Percentiles rank a stretch among this genome's conserved stretches.
These are phyloP conservation scores for Hemicentrotus pulcherrimus DNA, from an alignment of 35 echinoderm and acorn worm genomes.

Conservation along the genomic window DNA sequence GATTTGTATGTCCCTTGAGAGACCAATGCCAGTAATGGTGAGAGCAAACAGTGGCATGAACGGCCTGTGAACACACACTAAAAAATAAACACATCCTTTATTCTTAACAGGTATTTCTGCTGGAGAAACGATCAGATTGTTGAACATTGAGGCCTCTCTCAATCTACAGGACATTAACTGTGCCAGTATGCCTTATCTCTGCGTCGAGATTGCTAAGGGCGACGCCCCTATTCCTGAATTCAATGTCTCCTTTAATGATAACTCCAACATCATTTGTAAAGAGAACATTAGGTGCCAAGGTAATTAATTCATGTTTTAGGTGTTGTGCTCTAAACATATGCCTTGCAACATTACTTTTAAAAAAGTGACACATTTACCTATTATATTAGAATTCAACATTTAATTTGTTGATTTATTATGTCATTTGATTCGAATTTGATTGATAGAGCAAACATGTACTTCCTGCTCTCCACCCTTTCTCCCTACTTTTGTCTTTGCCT, in stretches of 20 bases:
- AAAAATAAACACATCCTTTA: neutral
- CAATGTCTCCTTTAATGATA: constrained; percentile 12
- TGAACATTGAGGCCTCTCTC: neutral
- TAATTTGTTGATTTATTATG: too few species aligned
- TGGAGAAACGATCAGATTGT: neutral
- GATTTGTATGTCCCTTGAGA: too few species aligned
- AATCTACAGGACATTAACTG: neutral
- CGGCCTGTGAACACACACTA: too few species aligned
- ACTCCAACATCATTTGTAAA: constrained; percentile 50
- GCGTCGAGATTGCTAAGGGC: constrained; percentile 25
- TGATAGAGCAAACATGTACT: too few species aligned
- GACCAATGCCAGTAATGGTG: too few species aligned
- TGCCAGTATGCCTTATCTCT: constrained; percentile 47
- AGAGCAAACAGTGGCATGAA: too few species aligned
- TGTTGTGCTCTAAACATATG: neutral
- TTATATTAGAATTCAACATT: too few species aligned
- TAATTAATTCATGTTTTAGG: neutral
- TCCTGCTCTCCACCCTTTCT: too few species aligned
- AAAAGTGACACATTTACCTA: too few species aligned
- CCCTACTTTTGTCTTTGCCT: too few species aligned
- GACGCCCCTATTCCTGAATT: neutral
- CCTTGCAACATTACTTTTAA: too few species aligned
- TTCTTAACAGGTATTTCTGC: constrained; percentile 30
- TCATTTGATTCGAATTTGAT: too few species aligned
- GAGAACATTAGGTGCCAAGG: constrained; percentile 7